These are phyloP conservation scores for Papilio gigon DNA, from an alignment of 2,888 invertebrate species.

Conservation along the genomic window DNA sequence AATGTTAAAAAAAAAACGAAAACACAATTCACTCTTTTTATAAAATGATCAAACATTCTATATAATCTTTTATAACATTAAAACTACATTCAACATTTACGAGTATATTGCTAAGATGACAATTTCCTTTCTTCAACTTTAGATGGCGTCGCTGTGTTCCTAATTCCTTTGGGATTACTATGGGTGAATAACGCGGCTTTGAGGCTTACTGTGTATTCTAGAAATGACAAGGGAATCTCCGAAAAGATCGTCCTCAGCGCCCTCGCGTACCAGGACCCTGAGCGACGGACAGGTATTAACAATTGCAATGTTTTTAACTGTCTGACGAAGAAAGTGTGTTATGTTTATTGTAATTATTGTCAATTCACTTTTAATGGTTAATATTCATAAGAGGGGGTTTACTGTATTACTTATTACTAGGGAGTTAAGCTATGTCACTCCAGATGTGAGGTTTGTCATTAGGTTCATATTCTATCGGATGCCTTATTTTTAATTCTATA, in stretches of 20 bases:
- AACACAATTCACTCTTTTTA: too few relatives aligned
- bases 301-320: not conserved
- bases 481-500: too few relatives aligned
- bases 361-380: too few relatives aligned
- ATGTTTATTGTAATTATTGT: not conserved
- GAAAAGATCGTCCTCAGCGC: slow-evolving; percentile 91
- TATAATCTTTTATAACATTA: too few relatives aligned
- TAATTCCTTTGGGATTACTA: slow-evolving; percentile 83
- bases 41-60: too few relatives aligned
- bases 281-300: slow-evolving; percentile 89
- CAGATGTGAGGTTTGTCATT: too few relatives aligned
- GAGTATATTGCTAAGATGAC: not conserved
- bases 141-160: slow-evolving; percentile 76
- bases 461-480: too few relatives aligned
- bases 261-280: slow-evolving; percentile 92
- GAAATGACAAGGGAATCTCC: slow-evolving; percentile 92
- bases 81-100: too few relatives aligned
- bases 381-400: too few relatives aligned
- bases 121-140: slow-evolving; percentile 30
- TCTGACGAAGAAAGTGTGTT: not conserved
- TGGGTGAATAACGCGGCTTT: slow-evolving; percentile 78
- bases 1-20: too few relatives aligned
- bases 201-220: slow-evolving; percentile 80
- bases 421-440: too few relatives aligned
- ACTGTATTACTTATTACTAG: too few relatives aligned